Conservation (phyloP, 2,888 invertebrate genomes). For the Stenichneumon culpator region DNA sequence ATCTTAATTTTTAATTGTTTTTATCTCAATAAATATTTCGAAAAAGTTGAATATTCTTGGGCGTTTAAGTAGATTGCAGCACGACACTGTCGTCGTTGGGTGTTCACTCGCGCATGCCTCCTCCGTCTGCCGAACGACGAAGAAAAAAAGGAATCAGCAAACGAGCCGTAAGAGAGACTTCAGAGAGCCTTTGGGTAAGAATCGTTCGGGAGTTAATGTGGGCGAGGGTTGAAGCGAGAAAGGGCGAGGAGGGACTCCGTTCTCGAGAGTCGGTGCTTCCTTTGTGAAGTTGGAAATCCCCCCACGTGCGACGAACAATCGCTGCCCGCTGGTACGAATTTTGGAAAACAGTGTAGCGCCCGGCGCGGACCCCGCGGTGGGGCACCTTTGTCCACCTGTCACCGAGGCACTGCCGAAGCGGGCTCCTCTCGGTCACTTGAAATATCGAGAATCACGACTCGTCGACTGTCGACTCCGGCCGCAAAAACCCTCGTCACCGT, state of each 20-base stretch:
- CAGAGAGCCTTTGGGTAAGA: slow-evolving; percentile 31
- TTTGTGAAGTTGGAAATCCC: slow-evolving; percentile 70
- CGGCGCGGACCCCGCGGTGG: slow-evolving; percentile 74
- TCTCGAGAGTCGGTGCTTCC: slow-evolving; percentile 68
- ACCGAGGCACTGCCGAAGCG: slow-evolving; percentile 73
- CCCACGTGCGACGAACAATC: slow-evolving; percentile 78
- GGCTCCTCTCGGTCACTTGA: slow-evolving; percentile 63
- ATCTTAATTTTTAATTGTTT: too few relatives aligned
- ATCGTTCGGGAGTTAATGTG: slow-evolving; percentile 42
- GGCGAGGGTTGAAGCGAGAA: slow-evolving; percentile 35
- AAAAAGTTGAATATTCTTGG: not conserved
- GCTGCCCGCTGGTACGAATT: slow-evolving; percentile 80
- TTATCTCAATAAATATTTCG: not conserved
- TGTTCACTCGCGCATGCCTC: not conserved
- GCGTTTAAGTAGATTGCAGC: not conserved
- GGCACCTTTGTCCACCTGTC: slow-evolving; percentile 81
- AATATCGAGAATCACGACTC: slow-evolving; percentile 72
- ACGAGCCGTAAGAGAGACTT: slow-evolving; percentile 68
- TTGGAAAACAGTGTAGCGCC: slow-evolving; percentile 81
- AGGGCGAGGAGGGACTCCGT: slow-evolving; percentile 2
- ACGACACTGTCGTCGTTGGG: not conserved
- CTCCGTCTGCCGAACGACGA: slow-evolving; percentile 64
- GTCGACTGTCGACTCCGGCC: slow-evolving; percentile 57
- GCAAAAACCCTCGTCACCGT: slow-evolving; percentile 47
- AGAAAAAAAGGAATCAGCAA: slow-evolving; percentile 79